These are phyloP conservation scores for Hycleus cichorii DNA, from an alignment of 1,140 invertebrate genomes.

Conservation along the genomic window DNA sequence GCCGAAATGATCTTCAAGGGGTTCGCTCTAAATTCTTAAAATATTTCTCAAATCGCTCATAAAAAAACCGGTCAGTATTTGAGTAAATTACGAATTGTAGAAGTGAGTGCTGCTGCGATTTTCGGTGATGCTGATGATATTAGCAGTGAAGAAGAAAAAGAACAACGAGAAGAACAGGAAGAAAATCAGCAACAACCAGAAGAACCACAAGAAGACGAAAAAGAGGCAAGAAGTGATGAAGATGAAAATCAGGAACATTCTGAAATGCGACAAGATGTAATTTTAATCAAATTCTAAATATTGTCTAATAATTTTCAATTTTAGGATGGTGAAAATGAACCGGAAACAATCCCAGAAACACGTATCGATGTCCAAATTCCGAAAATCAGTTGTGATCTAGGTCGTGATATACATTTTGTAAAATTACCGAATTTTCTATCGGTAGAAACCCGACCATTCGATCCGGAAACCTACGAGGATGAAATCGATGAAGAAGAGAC, in stretches of 20 bases:
- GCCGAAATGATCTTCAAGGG: too few species aligned
- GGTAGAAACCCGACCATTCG: constrained; percentile 89
- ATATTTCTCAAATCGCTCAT: neutral
- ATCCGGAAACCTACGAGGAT: constrained; percentile 92
- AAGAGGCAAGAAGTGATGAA: constrained; percentile 36
- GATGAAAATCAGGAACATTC: constrained; percentile 40
- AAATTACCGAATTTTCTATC: constrained; percentile 91
- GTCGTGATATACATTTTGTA: constrained; percentile 89
- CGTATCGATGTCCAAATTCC: constrained; percentile 95
- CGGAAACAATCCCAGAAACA: constrained; percentile 79
- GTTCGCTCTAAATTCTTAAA: too few species aligned
- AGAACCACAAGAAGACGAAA: constrained; percentile 50
- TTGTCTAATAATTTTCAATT: neutral
- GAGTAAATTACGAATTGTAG: neutral
- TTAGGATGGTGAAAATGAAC: constrained; percentile 56
- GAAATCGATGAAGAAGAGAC: constrained; percentile 99
- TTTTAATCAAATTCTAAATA: constrained; percentile 3
- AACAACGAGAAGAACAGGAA: constrained; percentile 43
- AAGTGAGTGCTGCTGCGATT: constrained; percentile 69
- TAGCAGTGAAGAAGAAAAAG: constrained; percentile 76
- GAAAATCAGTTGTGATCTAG: constrained; percentile 86
- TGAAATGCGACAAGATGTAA: constrained; percentile 20
- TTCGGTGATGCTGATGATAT: constrained; percentile 87
- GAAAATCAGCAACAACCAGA: constrained; percentile 44
- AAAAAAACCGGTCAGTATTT: too few species aligned